Evolutionary conservation across 2,888 invertebrate species (phyloP).

Genomic region (Phalera bucephala): DNA sequence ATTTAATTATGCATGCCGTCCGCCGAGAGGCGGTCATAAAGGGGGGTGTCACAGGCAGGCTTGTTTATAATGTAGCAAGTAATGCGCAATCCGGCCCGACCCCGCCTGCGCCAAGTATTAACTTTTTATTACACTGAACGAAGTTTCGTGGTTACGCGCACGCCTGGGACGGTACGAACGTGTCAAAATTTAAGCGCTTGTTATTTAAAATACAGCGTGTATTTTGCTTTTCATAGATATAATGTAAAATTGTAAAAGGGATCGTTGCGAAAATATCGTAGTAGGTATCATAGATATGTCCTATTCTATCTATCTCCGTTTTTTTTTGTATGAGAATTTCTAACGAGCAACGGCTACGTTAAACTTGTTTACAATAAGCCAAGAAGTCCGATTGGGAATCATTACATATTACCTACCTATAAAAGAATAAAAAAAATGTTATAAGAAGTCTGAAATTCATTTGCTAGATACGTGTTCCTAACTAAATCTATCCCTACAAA

Average conservation of each 20-base stretch:
- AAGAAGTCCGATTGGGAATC: too few species aligned
- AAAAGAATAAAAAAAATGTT: too few species aligned
- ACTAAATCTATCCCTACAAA: too few species aligned
- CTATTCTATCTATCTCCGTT: too few species aligned
- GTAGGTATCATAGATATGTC: too few species aligned
- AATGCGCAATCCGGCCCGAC: constrained; percentile 71
- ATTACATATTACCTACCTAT: too few species aligned
- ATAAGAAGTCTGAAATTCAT: too few species aligned
- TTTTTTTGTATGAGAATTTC: too few species aligned
- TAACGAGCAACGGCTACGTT: too few species aligned
- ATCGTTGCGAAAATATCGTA: background rate
- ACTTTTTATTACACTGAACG: constrained; percentile 76
- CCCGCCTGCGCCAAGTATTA: constrained; percentile 67
- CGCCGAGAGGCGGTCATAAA: constrained; percentile 68
- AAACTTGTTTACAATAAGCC: too few species aligned
- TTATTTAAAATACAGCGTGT: constrained; percentile 33
- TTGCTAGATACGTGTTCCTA: too few species aligned
- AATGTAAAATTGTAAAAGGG: background rate
- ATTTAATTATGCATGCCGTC: constrained; percentile 81
- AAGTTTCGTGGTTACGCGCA: constrained; percentile 69
- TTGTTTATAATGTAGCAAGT: constrained; percentile 81
- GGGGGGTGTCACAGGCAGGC: constrained; percentile 73
- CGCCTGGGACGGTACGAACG: constrained; percentile 48
- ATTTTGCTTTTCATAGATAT: background rate
- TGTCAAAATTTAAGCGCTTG: constrained; percentile 51